A percentile compares a stretch with the other conserved stretches of the same genome.
Evolutionary conservation across 2,113 vertebrate species (phyloP).

Genomic region (Brachyhypopomus gauderio): DNA sequence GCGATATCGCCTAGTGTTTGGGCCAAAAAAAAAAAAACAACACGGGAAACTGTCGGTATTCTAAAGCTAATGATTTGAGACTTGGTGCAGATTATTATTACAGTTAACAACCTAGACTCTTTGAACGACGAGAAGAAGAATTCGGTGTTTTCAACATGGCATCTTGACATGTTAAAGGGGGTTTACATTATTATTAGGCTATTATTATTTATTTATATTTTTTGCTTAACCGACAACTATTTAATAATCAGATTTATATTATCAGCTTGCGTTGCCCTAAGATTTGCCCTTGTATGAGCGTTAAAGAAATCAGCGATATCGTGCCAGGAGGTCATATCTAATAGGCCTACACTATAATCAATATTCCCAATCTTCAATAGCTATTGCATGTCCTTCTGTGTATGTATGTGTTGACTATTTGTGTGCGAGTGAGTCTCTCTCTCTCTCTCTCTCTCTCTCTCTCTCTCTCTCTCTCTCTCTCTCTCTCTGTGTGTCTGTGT

Average conservation of each 20-base stretch:
- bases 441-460: too few relatives aligned
- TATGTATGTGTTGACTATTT: background rate
- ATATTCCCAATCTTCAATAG: background rate
- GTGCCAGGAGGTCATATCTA: too few relatives aligned
- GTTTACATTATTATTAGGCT: too few relatives aligned
- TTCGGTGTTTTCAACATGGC: background rate
- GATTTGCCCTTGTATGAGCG: background rate
- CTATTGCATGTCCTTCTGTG: background rate
- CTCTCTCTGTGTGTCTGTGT: too few relatives aligned
- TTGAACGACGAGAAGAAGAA: constrained; percentile 13
- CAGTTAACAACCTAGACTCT: background rate
- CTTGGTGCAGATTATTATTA: background rate
- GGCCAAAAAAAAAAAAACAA: constrained; percentile 6
- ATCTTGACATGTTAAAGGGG: background rate
- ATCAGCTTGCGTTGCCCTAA: background rate
- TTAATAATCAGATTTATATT: background rate
- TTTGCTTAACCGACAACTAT: background rate
- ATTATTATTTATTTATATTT: too few relatives aligned
- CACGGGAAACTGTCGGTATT: constrained; percentile 23
- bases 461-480: too few relatives aligned
- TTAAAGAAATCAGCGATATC: background rate
- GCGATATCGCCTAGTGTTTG: constrained; percentile 15
- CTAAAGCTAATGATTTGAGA: constrained; percentile 26
- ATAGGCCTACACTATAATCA: background rate
- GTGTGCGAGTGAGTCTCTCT: constrained; percentile 16